Evolutionary conservation across 2,888 invertebrate genomes (phyloP).

Genomic region (Drosophila acutilabella): DNA sequence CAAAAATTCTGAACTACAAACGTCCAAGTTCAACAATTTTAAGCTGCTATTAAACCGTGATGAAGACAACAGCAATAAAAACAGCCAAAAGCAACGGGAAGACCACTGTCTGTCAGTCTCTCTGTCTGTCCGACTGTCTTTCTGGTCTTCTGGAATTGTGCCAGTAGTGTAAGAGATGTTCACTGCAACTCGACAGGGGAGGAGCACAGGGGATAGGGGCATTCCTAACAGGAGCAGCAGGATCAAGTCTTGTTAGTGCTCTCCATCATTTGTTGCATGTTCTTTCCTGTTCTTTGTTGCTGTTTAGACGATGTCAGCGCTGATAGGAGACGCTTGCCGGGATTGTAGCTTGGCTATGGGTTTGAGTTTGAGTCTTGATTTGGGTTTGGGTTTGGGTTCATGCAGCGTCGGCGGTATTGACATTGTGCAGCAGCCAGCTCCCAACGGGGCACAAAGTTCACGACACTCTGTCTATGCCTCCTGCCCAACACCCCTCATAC

Average conservation of each 20-base stretch:
- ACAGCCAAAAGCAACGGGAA: constrained; percentile 44
- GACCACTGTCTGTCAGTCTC: constrained; percentile 20
- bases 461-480: constrained; percentile 50
- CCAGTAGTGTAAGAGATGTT: constrained; percentile 58
- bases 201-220: constrained; percentile 16
- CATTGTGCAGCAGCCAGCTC: constrained; percentile 45
- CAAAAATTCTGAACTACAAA: constrained; percentile 21
- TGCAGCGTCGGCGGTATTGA: constrained; percentile 52
- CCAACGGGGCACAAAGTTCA: constrained; percentile 70
- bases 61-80: constrained; percentile 63
- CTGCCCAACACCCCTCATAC: constrained; percentile 1
- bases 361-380: neutral
- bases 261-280: constrained; percentile 67
- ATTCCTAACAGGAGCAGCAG: constrained; percentile 67
- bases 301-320: constrained; percentile 68
- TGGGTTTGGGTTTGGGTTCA: constrained; percentile 35
- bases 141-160: constrained; percentile 46
- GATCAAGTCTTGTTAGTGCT: constrained; percentile 67
- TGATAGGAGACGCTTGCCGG: constrained; percentile 66
- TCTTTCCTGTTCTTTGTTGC: constrained; percentile 34
- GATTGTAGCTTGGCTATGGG: constrained; percentile 17
- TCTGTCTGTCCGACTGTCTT: constrained; percentile 20
- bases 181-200: constrained; percentile 9
- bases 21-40: constrained; percentile 18
- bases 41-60: constrained; percentile 52